Evolutionary conservation across 2,797 vertebrate species (phyloP).

Genomic region (Bradypodion ventrale): DNA sequence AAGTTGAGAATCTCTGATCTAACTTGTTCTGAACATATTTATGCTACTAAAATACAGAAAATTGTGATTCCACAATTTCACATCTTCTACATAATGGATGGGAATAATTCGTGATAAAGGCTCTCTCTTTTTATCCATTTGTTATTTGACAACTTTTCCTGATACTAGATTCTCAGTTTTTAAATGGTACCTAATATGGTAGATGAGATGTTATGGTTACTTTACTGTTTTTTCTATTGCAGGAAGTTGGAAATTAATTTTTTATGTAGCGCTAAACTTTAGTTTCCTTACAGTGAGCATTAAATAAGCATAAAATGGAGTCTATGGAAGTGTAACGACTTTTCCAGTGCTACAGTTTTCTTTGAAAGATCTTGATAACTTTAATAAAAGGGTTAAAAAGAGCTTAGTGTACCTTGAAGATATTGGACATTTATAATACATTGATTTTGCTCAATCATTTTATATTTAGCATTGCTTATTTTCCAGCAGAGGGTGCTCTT

Average conservation of each 20-base stretch:
- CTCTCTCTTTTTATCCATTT: background rate
- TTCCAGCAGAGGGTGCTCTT: slow-evolving; percentile 48
- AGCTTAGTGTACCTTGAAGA: background rate
- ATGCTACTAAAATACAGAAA: background rate
- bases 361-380: background rate
- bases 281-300: background rate
- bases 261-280: slow-evolving; percentile 4
- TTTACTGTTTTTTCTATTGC: background rate
- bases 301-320: slow-evolving; percentile 1
- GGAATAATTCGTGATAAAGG: background rate
- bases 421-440: background rate
- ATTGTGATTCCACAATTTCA: background rate
- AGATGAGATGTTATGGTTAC: background rate
- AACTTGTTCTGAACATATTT: too few species aligned
- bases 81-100: background rate
- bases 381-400: background rate
- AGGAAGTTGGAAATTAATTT: slow-evolving; percentile 9
- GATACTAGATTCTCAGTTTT: background rate
- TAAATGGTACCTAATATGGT: background rate
- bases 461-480: background rate
- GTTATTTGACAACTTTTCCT: background rate
- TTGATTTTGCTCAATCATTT: background rate
- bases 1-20: too few species aligned
- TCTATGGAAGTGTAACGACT: background rate
- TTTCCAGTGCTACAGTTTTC: background rate